Conservation (phyloP, 2,113 vertebrate genomes). For the Dromiciops gliroides region DNA sequence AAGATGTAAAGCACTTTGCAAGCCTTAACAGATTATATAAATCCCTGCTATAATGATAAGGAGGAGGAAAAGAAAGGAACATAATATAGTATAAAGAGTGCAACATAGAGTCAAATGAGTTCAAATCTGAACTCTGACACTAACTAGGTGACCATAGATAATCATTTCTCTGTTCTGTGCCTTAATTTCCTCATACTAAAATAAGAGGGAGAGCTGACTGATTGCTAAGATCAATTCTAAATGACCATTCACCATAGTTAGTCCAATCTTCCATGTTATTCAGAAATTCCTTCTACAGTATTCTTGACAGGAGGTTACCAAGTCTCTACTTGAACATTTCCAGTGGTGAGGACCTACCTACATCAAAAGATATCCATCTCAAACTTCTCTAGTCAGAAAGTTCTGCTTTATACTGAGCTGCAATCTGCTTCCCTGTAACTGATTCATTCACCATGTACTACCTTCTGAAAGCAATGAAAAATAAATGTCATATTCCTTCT, state of each 20-base stretch:
- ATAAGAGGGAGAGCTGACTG: background rate
- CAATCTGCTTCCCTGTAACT: background rate
- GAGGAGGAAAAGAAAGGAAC: background rate
- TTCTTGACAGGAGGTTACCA: background rate
- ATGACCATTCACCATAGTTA: background rate
- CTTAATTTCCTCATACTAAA: background rate
- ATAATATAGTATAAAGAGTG: background rate
- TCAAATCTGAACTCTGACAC: background rate
- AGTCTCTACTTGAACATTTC: background rate
- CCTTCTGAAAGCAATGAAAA: background rate
- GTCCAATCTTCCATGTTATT: background rate
- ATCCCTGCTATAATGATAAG: background rate
- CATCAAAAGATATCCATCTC: background rate
- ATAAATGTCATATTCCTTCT: background rate
- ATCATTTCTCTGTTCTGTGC: background rate
- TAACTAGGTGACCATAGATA: background rate
- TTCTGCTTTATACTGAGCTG: background rate
- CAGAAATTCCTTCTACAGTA: background rate
- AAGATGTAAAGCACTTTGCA: background rate
- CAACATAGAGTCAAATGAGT: background rate
- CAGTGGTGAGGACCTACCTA: background rate
- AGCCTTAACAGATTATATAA: background rate
- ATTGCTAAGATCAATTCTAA: background rate
- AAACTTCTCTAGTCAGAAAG: background rate
- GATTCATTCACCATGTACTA: background rate